A percentile compares a stretch with the other conserved stretches of the same genome.
Evolutionary conservation across 2,113 vertebrate genomes (phyloP).

Genomic region (Oreotrochilus melanogaster): DNA sequence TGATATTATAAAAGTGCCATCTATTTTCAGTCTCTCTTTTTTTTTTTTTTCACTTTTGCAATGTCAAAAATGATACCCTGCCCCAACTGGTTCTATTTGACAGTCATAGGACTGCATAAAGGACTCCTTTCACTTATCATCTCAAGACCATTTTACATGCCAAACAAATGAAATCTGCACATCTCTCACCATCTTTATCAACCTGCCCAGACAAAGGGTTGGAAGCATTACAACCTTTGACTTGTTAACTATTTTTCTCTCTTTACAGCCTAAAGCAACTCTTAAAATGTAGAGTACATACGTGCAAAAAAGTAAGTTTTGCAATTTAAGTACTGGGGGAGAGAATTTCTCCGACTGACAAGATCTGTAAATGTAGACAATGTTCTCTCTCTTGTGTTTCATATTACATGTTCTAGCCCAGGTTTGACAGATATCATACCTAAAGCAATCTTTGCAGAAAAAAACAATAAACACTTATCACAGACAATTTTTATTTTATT

Average conservation of each 20-base stretch:
- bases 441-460: neutral
- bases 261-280: slow-evolving; percentile 75
- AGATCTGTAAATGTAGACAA: slow-evolving; percentile 9
- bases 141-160: slow-evolving; percentile 1
- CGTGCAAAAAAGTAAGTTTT: slow-evolving; percentile 39
- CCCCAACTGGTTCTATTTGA: slow-evolving; percentile 1
- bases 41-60: slow-evolving; percentile 39
- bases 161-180: neutral
- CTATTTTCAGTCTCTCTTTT: slow-evolving; percentile 66
- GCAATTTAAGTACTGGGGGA: slow-evolving; percentile 12
- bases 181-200: slow-evolving; percentile 22
- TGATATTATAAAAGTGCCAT: slow-evolving; percentile 72
- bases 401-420: neutral
- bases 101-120: neutral
- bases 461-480: neutral
- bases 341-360: slow-evolving; percentile 10
- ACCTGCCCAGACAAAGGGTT: slow-evolving; percentile 18
- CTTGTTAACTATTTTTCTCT: slow-evolving; percentile 77
- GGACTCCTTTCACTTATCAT: slow-evolving; percentile 39
- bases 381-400: neutral
- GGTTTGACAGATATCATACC: neutral
- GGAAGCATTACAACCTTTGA: slow-evolving; percentile 73
- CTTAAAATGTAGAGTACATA: slow-evolving; percentile 12
- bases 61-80: slow-evolving; percentile 1
- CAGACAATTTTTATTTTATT: neutral